A percentile compares a stretch with the other conserved stretches of the same genome.
Evolutionary conservation across 2,113 vertebrate genomes (phyloP).

Genomic region (Laticauda colubrina): DNA sequence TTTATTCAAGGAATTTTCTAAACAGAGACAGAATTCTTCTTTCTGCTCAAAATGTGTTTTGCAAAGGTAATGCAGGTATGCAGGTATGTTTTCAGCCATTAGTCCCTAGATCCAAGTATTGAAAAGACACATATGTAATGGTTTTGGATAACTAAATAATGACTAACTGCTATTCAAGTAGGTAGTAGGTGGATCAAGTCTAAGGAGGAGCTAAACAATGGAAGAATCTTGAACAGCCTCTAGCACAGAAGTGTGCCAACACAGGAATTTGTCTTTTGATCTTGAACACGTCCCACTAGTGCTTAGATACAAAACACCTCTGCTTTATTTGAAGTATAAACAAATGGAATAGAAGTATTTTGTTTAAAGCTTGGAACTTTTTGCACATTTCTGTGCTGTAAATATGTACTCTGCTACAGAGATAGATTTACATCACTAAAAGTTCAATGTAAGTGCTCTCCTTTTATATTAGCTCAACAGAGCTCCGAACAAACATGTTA

Average conservation of each 20-base stretch:
- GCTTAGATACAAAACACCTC: not conserved
- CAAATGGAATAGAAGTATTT: not conserved
- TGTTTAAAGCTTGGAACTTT: not conserved
- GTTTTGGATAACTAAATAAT: not conserved
- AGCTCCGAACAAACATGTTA: too few species aligned
- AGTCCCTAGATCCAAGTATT: not conserved
- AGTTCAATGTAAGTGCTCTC: not conserved
- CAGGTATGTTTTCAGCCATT: not conserved
- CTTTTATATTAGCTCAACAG: not conserved
- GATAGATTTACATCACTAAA: not conserved
- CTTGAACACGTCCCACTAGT: not conserved
- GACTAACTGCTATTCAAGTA: not conserved
- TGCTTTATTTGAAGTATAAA: not conserved
- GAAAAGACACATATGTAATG: not conserved
- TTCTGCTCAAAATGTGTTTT: not conserved
- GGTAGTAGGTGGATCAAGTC: not conserved
- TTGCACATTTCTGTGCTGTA: not conserved
- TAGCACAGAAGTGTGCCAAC: not conserved
- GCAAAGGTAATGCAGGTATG: not conserved
- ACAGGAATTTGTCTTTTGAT: not conserved
- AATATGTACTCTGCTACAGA: not conserved
- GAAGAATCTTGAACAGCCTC: not conserved
- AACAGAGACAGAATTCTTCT: not conserved
- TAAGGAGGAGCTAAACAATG: not conserved
- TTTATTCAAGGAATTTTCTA: not conserved